Evolutionary conservation across 2,113 vertebrate species (phyloP).

Genomic region (Sakesphorus luctuosus): DNA sequence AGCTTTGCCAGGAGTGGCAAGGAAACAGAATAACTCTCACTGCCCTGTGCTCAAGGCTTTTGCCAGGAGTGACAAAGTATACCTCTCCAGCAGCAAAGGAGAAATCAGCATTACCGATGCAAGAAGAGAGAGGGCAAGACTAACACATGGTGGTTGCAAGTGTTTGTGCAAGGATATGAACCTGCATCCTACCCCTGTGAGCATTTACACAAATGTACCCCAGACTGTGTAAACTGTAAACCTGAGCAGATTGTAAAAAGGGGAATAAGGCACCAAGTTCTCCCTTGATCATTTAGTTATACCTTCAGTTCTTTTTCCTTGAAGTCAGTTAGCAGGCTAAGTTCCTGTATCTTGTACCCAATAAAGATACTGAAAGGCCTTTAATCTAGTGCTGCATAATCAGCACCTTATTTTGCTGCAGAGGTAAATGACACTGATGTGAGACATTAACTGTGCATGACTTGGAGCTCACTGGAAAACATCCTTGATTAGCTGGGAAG

Average conservation of each 20-base stretch:
- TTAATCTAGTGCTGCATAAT: slow-evolving; percentile 25
- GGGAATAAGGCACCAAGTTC: not conserved
- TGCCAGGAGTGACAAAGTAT: not conserved
- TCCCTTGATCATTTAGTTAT: not conserved
- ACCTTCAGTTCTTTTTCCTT: not conserved
- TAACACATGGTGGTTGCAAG: not conserved
- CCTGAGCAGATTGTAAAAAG: not conserved
- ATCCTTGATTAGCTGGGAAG: not conserved
- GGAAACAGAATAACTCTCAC: not conserved
- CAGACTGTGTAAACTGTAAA: not conserved
- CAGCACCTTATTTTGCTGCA: not conserved
- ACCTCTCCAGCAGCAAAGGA: not conserved
- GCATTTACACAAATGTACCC: not conserved
- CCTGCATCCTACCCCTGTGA: not conserved
- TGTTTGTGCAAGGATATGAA: not conserved
- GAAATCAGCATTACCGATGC: not conserved
- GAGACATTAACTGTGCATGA: not conserved
- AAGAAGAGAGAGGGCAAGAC: not conserved
- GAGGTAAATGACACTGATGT: not conserved
- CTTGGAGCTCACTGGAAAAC: not conserved
- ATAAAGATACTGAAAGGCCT: slow-evolving; percentile 38
- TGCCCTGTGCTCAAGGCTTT: accelerated
- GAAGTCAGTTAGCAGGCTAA: not conserved
- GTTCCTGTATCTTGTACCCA: slow-evolving; percentile 21
- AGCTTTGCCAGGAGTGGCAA: not conserved